Evolutionary conservation across 2,888 invertebrate species (phyloP).

Genomic region (Parelbella ahira): DNA sequence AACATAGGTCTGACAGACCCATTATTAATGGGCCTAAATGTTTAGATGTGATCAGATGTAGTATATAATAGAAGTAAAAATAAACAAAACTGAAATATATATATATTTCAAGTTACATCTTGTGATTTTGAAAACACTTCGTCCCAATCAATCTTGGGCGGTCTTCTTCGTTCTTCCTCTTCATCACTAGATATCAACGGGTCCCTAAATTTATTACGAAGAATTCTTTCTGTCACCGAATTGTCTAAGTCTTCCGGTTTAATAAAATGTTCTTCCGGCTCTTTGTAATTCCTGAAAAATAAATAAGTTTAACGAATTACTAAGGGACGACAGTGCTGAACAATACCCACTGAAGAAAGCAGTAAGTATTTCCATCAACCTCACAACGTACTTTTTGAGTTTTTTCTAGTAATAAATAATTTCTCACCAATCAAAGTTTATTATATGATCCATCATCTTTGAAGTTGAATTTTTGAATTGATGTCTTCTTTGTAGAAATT

Average conservation of each 20-base stretch:
- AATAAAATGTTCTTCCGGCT: conserved; percentile 42
- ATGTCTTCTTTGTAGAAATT: too few species aligned
- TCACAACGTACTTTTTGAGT: too few species aligned
- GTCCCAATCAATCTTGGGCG: conserved; percentile 51
- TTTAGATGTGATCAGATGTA: too few species aligned
- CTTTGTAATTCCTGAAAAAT: conserved; percentile 42
- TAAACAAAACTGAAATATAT: too few species aligned
- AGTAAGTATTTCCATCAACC: too few species aligned
- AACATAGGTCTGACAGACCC: too few species aligned
- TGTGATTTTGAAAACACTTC: conserved; percentile 41
- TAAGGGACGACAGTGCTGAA: too few species aligned
- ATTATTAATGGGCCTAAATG: too few species aligned
- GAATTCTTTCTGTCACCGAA: conserved; percentile 53
- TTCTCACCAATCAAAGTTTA: conserved; percentile 21
- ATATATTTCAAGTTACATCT: conserved; percentile 35
- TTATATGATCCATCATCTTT: conserved; percentile 19
- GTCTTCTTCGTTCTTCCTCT: conserved; percentile 39
- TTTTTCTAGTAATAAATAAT: not conserved
- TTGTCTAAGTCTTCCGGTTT: conserved; percentile 49
- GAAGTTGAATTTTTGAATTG: not conserved
- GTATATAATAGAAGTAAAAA: too few species aligned
- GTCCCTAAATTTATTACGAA: conserved; percentile 52
- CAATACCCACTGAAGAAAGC: too few species aligned
- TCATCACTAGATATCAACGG: conserved; percentile 55
- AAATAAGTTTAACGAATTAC: too few species aligned